These are phyloP conservation scores for Mesorhabditis spiculigera DNA, from an alignment of 2,888 invertebrate genomes.

Conservation along the genomic window DNA sequence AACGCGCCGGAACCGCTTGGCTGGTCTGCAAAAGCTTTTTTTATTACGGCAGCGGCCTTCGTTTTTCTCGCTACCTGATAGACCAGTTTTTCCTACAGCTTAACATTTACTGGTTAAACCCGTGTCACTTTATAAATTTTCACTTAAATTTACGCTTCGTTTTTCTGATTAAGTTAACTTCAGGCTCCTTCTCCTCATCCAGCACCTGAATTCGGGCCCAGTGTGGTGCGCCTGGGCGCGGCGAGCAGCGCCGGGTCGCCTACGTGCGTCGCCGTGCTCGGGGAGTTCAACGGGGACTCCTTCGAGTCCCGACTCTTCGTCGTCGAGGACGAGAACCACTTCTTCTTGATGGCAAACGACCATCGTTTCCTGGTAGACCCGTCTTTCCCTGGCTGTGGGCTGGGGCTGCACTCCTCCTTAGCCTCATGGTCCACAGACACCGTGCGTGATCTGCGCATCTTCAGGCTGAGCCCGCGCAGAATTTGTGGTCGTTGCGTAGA, in stretches of 20 bases:
- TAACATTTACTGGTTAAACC: too few relatives aligned
- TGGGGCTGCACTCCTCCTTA: slow-evolving; percentile 14
- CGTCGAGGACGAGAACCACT: slow-evolving; percentile 44
- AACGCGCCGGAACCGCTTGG: slow-evolving; percentile 18
- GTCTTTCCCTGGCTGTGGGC: slow-evolving; percentile 13
- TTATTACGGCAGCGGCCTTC: neutral
- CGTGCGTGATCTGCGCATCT: slow-evolving; percentile 36
- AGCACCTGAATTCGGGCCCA: slow-evolving; percentile 15
- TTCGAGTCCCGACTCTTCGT: slow-evolving; percentile 21
- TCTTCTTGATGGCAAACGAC: slow-evolving; percentile 43
- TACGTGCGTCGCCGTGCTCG: slow-evolving; percentile 10
- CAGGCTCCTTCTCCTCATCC: neutral
- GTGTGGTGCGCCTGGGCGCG: slow-evolving; percentile 25
- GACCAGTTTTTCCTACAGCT: too few relatives aligned
- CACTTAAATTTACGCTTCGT: neutral
- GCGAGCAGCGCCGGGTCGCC: slow-evolving; percentile 20
- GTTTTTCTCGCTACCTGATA: neutral
- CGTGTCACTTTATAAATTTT: too few relatives aligned
- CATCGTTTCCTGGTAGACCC: slow-evolving; percentile 38
- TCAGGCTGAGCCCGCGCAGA: slow-evolving; percentile 7
- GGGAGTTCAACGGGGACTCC: slow-evolving; percentile 17
- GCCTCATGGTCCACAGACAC: slow-evolving; percentile 25
- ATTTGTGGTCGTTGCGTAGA: neutral
- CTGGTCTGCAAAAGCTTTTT: neutral
- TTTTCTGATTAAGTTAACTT: neutral